Conservation (phyloP, 2,113 vertebrate genomes). For the Hipposideros armiger region DNA sequence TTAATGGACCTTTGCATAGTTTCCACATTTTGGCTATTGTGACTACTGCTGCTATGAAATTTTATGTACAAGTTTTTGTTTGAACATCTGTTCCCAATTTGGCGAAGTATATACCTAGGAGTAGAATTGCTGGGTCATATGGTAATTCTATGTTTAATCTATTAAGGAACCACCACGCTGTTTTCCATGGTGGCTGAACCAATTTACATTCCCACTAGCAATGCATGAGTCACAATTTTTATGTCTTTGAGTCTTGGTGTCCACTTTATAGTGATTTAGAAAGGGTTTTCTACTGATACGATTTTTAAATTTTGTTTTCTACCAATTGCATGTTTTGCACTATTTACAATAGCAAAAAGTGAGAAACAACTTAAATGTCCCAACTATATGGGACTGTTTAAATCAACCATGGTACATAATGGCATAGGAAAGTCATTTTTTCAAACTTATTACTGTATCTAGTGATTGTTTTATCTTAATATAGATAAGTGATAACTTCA, state of each 20-base stretch:
- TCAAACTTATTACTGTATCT: neutral
- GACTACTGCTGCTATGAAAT: neutral
- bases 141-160: neutral
- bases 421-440: neutral
- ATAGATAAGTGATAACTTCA: neutral
- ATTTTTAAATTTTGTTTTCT: neutral
- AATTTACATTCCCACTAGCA: neutral
- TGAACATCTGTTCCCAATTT: conserved; percentile 32
- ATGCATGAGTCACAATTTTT: neutral
- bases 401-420: neutral
- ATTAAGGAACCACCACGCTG: neutral
- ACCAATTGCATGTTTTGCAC: neutral
- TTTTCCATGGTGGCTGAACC: neutral
- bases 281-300: neutral
- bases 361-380: neutral
- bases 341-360: neutral
- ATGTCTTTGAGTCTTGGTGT: neutral
- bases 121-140: neutral
- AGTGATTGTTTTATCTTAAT: neutral
- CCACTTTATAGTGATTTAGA: neutral
- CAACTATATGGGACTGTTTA: neutral
- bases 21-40: neutral
- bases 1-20: neutral
- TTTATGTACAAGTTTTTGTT: neutral
- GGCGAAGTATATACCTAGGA: neutral